Percentiles rank a stretch among this genome's conserved stretches.
Evolutionary conservation across 2,113 vertebrate genomes (phyloP).

Genomic region (Mohoua ochrocephala): DNA sequence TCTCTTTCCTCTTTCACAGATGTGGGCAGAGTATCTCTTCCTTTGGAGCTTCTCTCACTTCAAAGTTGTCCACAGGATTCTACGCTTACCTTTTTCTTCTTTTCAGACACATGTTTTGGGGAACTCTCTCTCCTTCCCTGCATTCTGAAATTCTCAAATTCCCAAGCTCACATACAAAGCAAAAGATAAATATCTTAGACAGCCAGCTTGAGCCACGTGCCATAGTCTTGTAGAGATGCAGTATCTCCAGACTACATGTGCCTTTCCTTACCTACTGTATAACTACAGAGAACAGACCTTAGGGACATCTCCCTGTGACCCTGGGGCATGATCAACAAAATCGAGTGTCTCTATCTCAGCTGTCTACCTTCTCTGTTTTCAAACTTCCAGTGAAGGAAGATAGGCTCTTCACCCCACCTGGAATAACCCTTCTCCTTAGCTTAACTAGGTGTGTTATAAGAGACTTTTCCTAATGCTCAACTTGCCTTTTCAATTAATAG

Average conservation of each 20-base stretch:
- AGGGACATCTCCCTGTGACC: not conserved
- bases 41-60: not conserved
- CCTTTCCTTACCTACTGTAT: not conserved
- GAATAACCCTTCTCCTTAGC: not conserved
- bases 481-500: not conserved
- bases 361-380: not conserved
- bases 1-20: not conserved
- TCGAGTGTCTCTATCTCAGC: not conserved
- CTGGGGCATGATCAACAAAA: not conserved
- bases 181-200: not conserved
- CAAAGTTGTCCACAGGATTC: not conserved
- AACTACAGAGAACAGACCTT: not conserved
- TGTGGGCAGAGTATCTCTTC: not conserved
- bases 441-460: not conserved
- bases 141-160: not conserved
- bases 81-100: not conserved
- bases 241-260: not conserved
- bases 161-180: not conserved
- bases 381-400: not conserved
- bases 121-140: not conserved
- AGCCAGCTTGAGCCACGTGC: accelerated
- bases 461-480: not conserved
- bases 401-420: not conserved
- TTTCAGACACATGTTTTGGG: accelerated
- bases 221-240: not conserved